Evolutionary conservation across 2,113 vertebrate genomes (phyloP), one percentile per base, ranked within the genome.

Genomic region (Lipophrys pholis): DNA sequence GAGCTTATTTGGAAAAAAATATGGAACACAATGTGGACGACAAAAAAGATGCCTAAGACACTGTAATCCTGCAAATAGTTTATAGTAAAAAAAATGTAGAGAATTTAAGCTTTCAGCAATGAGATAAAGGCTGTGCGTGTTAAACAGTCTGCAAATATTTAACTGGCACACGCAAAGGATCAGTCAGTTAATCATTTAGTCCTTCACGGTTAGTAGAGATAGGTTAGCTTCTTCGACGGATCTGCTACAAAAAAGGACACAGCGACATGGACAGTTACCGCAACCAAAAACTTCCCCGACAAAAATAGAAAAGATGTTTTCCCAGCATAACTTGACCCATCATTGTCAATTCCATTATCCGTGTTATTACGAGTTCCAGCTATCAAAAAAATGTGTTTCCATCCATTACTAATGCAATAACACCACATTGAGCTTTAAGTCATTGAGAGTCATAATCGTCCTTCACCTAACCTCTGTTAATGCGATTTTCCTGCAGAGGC

Each of bases 381-480:
- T 58, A 56, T 14, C 12, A 58, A 12, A 12, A 64, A 78, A 38
- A 51, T 8, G 46, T 14, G 16, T 16, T 63, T 35, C 8, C 12
- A 49, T 57, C 6, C 6, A 39, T 53, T 68, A n/a, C 52, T 52
- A 42, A 45, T 38, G 21, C 46, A 36, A 79, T 51, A 62, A 56
- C n/a, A 17, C 30, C 59, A 42, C 60, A 73, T 9, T 68, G 39
- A 16, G 40, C 38, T 60, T 30, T 12, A 35, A 74, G 51, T 63
- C 42, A 57, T 51, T 65, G 43, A 30, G 16, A 9, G 52, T 71
- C 17, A 69, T 67, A 58, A 73, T 77, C 21, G 12, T 74, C 43
- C 59, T 81, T 59, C 50, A 54, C 8, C 12, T 53, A 53, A 59
- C 53, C 45, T 69, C 46, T 51, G n/a, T 48, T 73, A 53, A 56